Percentiles rank a stretch among this genome's conserved stretches.
Conservation (phyloP, 2,113 vertebrate species). For the Lontra canadensis region DNA sequence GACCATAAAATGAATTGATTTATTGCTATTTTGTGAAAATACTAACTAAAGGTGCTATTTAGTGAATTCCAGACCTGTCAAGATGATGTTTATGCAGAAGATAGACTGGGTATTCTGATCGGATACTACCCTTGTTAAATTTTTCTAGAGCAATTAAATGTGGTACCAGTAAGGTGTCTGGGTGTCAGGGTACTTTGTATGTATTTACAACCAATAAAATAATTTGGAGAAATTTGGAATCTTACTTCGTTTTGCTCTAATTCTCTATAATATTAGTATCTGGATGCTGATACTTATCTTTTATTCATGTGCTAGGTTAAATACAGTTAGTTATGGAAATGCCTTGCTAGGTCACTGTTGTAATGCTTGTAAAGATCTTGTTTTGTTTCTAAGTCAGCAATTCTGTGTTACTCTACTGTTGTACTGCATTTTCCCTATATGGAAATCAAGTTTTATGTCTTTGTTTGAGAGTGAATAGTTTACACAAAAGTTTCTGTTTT, state of each 20-base stretch:
- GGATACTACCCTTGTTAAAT: neutral
- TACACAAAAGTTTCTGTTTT: conserved; percentile 6
- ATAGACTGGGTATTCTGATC: neutral
- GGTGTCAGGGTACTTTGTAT: neutral
- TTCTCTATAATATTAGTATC: neutral
- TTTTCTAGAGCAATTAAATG: conserved; percentile 7
- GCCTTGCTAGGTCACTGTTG: neutral
- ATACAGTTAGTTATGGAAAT: conserved; percentile 25
- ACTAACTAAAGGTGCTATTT: neutral
- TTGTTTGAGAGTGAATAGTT: neutral
- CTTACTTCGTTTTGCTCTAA: conserved; percentile 2
- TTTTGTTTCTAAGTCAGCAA: conserved; percentile 40
- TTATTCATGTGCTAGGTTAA: neutral
- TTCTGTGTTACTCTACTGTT: neutral
- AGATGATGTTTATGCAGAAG: neutral
- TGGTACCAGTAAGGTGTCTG: neutral
- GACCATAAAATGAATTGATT: neutral
- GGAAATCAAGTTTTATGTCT: conserved; percentile 46
- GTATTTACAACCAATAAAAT: conserved; percentile 31
- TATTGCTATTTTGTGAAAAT: neutral
- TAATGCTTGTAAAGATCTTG: neutral
- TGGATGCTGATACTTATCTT: neutral
- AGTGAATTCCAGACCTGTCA: neutral
- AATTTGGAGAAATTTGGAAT: conserved; percentile 11
- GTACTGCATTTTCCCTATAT: neutral